Conservation (phyloP, 1,140 invertebrate species). For the Rhizoglyphus robini region DNA sequence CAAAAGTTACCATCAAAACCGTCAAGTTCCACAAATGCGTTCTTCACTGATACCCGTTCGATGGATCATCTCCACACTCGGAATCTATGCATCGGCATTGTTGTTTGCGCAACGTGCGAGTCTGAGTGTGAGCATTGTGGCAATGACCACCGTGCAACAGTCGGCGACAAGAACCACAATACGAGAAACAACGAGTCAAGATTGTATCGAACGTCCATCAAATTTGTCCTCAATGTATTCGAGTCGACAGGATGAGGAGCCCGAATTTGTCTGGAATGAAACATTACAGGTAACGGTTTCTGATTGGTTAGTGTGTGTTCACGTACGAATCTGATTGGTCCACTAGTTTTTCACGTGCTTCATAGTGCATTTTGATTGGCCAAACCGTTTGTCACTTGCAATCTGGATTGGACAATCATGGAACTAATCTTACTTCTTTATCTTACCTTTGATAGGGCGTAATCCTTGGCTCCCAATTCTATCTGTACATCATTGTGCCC, state of each 20-base stretch:
- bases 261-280: slow-evolving; percentile 33
- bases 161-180: background rate
- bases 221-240: no score
- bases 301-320: background rate
- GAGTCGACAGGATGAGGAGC: background rate
- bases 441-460: no score
- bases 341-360: no score
- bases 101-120: slow-evolving; percentile 89
- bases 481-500: slow-evolving; percentile 35
- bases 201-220: background rate
- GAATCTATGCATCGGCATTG: slow-evolving; percentile 79
- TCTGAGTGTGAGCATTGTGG: slow-evolving; percentile 88
- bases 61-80: slow-evolving; percentile 63
- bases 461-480: slow-evolving; percentile 37
- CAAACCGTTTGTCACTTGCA: no score
- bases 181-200: no score
- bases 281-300: slow-evolving; percentile 16
- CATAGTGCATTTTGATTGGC: no score
- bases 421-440: no score
- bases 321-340: no score
- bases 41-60: background rate
- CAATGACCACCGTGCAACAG: slow-evolving; percentile 58
- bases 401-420: no score
- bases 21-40: no score
- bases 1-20: no score